phyloP scores from a whole-genome alignment of 2,797 vertebrate species.

The Bradypus variegatus region DNA sequence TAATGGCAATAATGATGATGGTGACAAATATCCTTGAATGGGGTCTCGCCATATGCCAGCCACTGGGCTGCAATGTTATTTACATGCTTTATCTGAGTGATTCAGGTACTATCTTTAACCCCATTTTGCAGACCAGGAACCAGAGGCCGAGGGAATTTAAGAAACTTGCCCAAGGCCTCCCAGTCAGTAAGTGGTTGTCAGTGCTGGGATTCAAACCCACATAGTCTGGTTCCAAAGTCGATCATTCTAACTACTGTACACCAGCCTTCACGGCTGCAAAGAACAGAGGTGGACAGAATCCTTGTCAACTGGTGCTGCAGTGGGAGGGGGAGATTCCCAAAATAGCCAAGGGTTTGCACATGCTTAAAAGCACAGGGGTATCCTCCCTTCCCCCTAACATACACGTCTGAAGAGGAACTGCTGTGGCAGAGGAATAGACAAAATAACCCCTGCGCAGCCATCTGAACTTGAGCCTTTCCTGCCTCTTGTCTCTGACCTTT shows the following conservation, averaged over 20 bases:
- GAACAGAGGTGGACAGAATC: neutral
- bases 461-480: neutral
- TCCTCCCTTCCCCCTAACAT: neutral
- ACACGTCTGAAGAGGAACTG: neutral
- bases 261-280: neutral
- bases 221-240: neutral
- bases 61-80: neutral
- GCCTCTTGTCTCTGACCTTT: neutral
- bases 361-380: neutral
- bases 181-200: neutral
- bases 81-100: neutral
- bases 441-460: neutral
- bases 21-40: neutral
- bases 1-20: neutral
- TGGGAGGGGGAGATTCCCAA: neutral
- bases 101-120: neutral
- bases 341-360: neutral
- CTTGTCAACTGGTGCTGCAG: too few relatives aligned
- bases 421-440: neutral
- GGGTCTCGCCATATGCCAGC: neutral
- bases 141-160: neutral
- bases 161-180: neutral
- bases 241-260: neutral
- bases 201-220: neutral
- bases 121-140: slow-evolving; percentile 16